Percentiles rank a stretch among this genome's conserved stretches.
phyloP scores from a whole-genome alignment of 2,113 vertebrate species.

The Butorides virescens region DNA sequence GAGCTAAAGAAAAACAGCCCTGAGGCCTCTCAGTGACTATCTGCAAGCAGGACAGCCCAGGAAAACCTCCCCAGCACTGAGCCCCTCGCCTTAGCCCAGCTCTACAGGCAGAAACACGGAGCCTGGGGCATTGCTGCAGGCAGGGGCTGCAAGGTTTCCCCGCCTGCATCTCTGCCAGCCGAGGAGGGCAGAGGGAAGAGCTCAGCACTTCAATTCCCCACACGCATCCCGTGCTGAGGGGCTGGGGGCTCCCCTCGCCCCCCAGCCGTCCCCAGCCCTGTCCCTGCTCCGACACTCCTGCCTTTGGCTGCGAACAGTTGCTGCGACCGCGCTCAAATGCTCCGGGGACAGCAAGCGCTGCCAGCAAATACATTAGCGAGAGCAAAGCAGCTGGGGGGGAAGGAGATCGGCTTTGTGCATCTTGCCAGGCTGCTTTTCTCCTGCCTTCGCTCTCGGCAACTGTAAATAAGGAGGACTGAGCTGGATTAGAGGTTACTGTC shows the following conservation, averaged over 20 bases:
- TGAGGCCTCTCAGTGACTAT: not conserved
- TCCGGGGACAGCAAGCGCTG: not conserved
- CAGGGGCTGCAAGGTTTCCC: not conserved
- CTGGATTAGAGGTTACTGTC: constrained; percentile 36
- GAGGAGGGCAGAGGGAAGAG: not conserved
- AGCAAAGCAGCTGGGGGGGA: constrained; percentile 29
- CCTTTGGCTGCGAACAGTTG: constrained; percentile 27
- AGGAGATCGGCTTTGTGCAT: constrained; percentile 29
- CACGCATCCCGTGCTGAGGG: fast-evolving
- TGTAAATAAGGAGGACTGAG: constrained; percentile 54
- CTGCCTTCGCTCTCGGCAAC: not conserved
- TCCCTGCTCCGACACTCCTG: not conserved
- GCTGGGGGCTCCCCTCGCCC: not conserved
- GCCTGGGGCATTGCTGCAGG: not conserved
- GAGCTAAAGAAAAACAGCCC: not conserved
- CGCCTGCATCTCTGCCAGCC: not conserved
- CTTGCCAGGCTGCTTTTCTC: constrained; percentile 62
- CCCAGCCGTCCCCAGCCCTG: not conserved
- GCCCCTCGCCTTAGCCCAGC: not conserved
- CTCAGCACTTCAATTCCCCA: not conserved
- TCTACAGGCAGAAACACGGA: fast-evolving
- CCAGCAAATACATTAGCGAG: constrained; percentile 64
- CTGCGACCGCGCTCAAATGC: not conserved
- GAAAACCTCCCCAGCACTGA: not conserved
- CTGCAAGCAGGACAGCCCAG: not conserved